Percentiles rank a stretch among this genome's conserved stretches.
Conservation (phyloP, 92 coral and sea anemone genomes). For the Epizoanthus ramosus region DNA sequence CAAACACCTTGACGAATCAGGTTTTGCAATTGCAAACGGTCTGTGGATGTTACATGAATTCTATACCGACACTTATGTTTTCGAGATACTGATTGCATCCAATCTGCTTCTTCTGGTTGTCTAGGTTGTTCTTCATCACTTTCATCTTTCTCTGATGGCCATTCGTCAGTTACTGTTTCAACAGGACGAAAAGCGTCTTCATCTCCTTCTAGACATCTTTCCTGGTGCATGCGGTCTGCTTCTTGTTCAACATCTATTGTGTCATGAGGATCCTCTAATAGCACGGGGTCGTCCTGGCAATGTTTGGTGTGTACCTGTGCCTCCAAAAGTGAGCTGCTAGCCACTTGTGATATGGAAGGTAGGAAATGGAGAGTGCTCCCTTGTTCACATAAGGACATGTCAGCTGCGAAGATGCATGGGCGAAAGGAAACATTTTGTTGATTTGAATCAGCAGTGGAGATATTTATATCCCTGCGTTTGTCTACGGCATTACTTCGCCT, state of each 20-base stretch:
- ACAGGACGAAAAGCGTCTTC: constrained; percentile 57
- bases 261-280: neutral
- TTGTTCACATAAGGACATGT: no score
- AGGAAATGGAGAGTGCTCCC: neutral
- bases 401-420: no score
- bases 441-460: no score
- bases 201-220: constrained; percentile 50
- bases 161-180: neutral
- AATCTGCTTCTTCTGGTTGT: constrained; percentile 2
- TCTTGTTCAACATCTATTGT: constrained; percentile 50
- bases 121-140: neutral
- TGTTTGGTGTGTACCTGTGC: neutral
- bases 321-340: neutral
- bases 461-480: no score
- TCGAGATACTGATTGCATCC: neutral
- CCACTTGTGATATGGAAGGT: neutral
- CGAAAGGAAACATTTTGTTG: no score
- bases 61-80: neutral
- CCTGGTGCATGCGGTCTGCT: constrained; percentile 46
- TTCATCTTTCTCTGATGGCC: neutral
- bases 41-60: neutral
- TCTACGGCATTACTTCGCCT: no score
- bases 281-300: neutral
- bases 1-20: constrained; percentile 9
- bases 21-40: constrained; percentile 3